Evolutionary conservation across 2,888 invertebrate genomes (phyloP).

Genomic region (Notodonta dromedarius): DNA sequence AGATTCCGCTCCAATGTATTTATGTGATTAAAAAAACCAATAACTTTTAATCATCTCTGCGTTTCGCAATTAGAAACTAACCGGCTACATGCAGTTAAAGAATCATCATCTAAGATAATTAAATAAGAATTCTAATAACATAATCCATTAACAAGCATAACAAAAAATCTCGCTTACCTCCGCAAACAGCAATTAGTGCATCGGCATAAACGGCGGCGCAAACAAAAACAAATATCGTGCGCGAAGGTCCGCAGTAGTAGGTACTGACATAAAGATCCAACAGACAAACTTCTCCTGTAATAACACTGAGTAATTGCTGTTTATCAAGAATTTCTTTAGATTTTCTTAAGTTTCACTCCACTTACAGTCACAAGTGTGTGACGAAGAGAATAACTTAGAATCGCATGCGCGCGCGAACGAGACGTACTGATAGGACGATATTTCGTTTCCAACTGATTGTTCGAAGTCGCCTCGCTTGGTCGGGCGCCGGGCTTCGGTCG

Average conservation of each 20-base stretch:
- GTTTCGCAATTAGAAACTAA: conserved; percentile 1
- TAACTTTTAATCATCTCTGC: neutral
- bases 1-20: neutral
- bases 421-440: conserved; percentile 57
- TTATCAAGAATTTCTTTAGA: conserved; percentile 39
- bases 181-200: conserved; percentile 71
- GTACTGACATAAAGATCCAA: conserved; percentile 47
- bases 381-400: conserved; percentile 70
- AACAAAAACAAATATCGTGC: conserved; percentile 61
- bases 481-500: conserved; percentile 24
- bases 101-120: conserved; percentile 5
- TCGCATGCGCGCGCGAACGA: conserved; percentile 46
- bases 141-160: conserved; percentile 40
- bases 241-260: conserved; percentile 45
- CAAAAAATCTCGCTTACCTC: conserved; percentile 71
- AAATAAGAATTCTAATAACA: conserved; percentile 33
- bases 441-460: conserved; percentile 54
- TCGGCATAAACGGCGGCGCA: conserved; percentile 59
- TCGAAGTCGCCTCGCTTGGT: conserved; percentile 17
- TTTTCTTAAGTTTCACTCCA: conserved; percentile 69
- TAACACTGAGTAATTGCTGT: conserved; percentile 34
- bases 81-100: neutral
- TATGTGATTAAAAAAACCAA: neutral
- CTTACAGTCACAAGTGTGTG: conserved; percentile 70
- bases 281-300: conserved; percentile 23